Percentiles rank a stretch among this genome's conserved stretches.
phyloP scores from a whole-genome alignment of 2,888 invertebrate species.

The Diachrysia chrysitis region DNA sequence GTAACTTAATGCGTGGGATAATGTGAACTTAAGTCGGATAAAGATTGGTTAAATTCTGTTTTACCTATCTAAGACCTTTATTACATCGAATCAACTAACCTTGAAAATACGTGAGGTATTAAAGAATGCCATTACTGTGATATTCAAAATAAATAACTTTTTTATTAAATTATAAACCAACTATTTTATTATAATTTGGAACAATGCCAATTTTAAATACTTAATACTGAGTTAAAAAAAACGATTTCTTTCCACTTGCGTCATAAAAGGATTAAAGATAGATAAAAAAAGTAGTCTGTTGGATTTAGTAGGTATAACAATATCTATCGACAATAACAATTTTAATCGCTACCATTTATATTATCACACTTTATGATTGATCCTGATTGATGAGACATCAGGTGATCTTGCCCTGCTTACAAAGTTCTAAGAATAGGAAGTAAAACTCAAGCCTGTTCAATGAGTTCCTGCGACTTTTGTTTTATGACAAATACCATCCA shows the following conservation, averaged over 20 bases:
- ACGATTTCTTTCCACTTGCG: too few relatives aligned
- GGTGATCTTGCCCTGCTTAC: slow-evolving; percentile 23
- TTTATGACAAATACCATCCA: slow-evolving; percentile 28
- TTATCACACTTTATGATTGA: slow-evolving; percentile 29
- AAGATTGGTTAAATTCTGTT: slow-evolving; percentile 1
- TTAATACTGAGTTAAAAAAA: too few relatives aligned
- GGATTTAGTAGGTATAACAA: neutral
- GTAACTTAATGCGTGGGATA: slow-evolving; percentile 1
- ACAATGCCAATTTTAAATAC: too few relatives aligned
- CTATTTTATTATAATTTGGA: too few relatives aligned
- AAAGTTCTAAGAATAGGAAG: slow-evolving; percentile 25
- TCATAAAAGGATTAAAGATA: too few relatives aligned
- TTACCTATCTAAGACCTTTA: neutral
- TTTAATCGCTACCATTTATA: neutral
- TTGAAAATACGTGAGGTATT: neutral
- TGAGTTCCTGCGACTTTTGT: slow-evolving; percentile 25
- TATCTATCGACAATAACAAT: neutral
- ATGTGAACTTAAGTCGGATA: neutral
- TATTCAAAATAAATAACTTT: too few relatives aligned
- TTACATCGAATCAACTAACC: neutral
- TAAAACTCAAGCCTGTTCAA: slow-evolving; percentile 27
- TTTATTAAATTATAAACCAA: too few relatives aligned
- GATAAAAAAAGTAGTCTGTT: too few relatives aligned
- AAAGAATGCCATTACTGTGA: neutral
- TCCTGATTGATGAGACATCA: slow-evolving; percentile 41